Percentiles rank a stretch among this genome's conserved stretches.
Conservation (phyloP, 2,797 vertebrate genomes). For the Toxotes lorentzi region DNA sequence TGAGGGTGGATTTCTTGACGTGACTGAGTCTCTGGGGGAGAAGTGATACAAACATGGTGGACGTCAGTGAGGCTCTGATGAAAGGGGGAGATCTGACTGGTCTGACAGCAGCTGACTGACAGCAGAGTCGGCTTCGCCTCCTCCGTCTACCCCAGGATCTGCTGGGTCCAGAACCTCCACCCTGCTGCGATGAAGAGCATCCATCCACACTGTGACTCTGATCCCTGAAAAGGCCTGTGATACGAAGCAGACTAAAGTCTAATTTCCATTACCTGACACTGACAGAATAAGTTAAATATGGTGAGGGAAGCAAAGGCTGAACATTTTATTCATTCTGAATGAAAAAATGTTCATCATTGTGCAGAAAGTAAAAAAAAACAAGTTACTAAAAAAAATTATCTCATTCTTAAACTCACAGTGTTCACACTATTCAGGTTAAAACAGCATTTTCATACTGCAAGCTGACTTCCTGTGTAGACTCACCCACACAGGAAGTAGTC, state of each 20-base stretch:
- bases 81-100: conserved; percentile 10
- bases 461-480: too few species aligned
- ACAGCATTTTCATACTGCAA: too few species aligned
- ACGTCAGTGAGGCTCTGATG: conserved; percentile 45
- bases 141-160: background rate
- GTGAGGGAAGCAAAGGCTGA: background rate
- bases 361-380: too few species aligned
- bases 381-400: too few species aligned
- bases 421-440: too few species aligned
- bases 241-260: background rate
- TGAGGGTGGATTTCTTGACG: conserved; percentile 27
- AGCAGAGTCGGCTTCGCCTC: conserved; percentile 32
- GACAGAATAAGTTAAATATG: background rate
- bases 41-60: conserved; percentile 51
- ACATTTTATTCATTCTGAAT: background rate
- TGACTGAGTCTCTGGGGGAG: conserved; percentile 15
- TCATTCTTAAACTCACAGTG: too few species aligned
- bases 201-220: background rate
- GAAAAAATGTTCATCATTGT: background rate
- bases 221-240: background rate
- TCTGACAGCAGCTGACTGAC: conserved; percentile 44
- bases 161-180: conserved; percentile 1
- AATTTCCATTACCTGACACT: background rate
- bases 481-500: background rate
- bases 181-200: background rate